Evolutionary conservation across 2,113 vertebrate species (phyloP).

Genomic region (Notechis scutatus): DNA sequence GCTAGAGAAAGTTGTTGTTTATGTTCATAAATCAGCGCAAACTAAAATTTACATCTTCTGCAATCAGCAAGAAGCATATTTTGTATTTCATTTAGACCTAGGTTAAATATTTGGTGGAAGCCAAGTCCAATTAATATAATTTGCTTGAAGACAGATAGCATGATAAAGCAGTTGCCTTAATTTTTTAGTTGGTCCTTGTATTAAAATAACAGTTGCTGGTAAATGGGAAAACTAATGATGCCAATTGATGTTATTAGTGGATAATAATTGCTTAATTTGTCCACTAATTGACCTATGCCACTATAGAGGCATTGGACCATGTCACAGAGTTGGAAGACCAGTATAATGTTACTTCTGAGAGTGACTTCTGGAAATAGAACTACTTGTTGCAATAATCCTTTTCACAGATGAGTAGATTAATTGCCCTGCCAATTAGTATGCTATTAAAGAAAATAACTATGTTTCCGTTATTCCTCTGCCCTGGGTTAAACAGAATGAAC

Average conservation of each 20-base stretch:
- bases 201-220: slow-evolving; percentile 77
- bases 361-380: slow-evolving; percentile 75
- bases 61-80: slow-evolving; percentile 62
- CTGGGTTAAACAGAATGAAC: slow-evolving; percentile 62
- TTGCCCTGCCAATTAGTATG: slow-evolving; percentile 76
- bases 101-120: slow-evolving; percentile 64
- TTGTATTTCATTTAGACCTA: slow-evolving; percentile 60
- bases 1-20: slow-evolving; percentile 23
- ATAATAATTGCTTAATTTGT: slow-evolving; percentile 88
- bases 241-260: slow-evolving; percentile 81
- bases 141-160: slow-evolving; percentile 62
- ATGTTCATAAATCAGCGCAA: slow-evolving; percentile 61
- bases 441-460: slow-evolving; percentile 71
- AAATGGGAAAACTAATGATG: slow-evolving; percentile 84
- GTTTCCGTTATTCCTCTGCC: slow-evolving; percentile 37
- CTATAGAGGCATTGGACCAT: slow-evolving; percentile 68
- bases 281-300: slow-evolving; percentile 83
- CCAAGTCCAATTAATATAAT: slow-evolving; percentile 71
- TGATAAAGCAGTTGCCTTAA: slow-evolving; percentile 75
- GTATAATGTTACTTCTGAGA: slow-evolving; percentile 71
- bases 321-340: slow-evolving; percentile 68
- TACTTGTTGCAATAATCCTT: slow-evolving; percentile 71
- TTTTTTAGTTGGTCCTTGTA: slow-evolving; percentile 77
- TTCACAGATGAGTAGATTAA: slow-evolving; percentile 84
- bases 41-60: slow-evolving; percentile 62